Conservation (phyloP, 2,113 vertebrate species). For the Serilophus lunatus region DNA sequence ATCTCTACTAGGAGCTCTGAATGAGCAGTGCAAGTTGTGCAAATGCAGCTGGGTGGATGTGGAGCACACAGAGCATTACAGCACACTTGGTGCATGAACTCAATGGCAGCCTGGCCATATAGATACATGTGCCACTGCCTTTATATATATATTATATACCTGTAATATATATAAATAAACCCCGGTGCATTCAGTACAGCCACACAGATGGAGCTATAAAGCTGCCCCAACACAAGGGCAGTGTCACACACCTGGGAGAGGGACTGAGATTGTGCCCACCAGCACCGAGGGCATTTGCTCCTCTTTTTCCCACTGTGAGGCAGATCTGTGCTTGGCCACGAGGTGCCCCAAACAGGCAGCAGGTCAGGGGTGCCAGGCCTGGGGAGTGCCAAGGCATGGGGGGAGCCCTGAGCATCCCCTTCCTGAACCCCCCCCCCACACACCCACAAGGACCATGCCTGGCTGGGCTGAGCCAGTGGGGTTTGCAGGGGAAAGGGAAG, state of each 20-base stretch:
- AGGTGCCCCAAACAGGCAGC: neutral
- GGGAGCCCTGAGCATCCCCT: rapidly evolving
- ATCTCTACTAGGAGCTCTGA: rapidly evolving
- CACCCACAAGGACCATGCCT: neutral
- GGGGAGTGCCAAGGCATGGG: neutral
- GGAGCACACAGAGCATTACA: neutral
- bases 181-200: rapidly evolving
- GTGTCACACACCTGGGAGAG: rapidly evolving
- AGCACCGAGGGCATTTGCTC: neutral
- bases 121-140: neutral
- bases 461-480: neutral
- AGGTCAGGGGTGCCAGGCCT: rapidly evolving
- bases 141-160: neutral
- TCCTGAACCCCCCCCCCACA: neutral
- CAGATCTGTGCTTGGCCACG: rapidly evolving
- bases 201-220: rapidly evolving
- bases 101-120: rapidly evolving
- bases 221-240: neutral
- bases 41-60: neutral
- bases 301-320: rapidly evolving
- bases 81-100: neutral
- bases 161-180: neutral
- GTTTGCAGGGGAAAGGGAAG: neutral
- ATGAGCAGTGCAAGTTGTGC: neutral
- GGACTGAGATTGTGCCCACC: neutral